Evolutionary conservation across 2,113 vertebrate genomes (phyloP), one percentile per base, ranked within the genome.

Genomic region (Mixornis gularis): DNA sequence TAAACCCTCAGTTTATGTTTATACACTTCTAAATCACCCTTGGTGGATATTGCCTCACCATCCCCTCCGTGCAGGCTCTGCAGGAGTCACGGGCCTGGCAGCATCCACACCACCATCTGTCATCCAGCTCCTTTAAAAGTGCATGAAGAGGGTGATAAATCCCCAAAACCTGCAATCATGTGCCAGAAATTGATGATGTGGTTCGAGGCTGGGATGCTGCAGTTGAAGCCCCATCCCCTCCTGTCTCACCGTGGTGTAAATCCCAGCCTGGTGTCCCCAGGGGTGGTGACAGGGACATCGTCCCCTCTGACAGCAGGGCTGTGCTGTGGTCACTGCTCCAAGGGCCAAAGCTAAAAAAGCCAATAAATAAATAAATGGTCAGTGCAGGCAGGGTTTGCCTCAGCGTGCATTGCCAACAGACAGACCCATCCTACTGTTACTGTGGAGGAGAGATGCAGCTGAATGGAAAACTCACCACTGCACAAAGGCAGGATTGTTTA

Each of bases 131-230:
- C 64, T 94, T 90, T 79, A 30, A 36, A 76, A 76, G 40, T 7
- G 18, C 43, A 26, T 26, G 12, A 30, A 34, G 60, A 51, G 60
- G 59, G 40, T 49, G 62, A 91, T 91, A 95, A 81, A 94, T 89
- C 78, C 79, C 48, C 85, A 43, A 62, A 17, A 66, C 4, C 60
- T 74, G 38, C 46, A 71, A 34, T 88, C 66, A 6, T 8, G n/a
- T 11, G 30, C 72, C 55, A 22, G 78, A 53, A 85, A 92, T 78
- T 12, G 80, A 20, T 60, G 49, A 1, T 14, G 3, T 38, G 79
- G 38, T 60, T 77, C 43, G 51, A 77, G 59, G 68, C n/a, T 43
- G 71, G 32, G 53, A 26, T 15, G 62, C 71, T 46, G 38, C 34
- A 63, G 48, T 0, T 46, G 68, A 40, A 69, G 20, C 13, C 40